Conservation (phyloP, 2,888 invertebrate genomes). For the Drosophila dives region DNA sequence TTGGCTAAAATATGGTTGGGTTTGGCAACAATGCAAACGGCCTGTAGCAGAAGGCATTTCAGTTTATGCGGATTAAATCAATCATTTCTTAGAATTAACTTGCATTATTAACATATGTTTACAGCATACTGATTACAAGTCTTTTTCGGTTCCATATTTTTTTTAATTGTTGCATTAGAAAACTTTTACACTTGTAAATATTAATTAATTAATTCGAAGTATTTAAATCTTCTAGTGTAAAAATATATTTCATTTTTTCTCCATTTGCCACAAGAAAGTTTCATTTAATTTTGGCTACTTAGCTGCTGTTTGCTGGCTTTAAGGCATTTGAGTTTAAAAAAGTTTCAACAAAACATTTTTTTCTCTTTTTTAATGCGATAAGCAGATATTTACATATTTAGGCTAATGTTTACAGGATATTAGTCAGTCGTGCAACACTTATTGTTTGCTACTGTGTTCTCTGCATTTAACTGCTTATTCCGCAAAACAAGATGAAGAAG, state of each 20-base stretch:
- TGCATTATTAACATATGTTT: neutral
- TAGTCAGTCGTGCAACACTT: neutral
- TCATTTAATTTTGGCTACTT: neutral
- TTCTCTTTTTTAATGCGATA: neutral
- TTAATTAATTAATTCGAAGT: neutral
- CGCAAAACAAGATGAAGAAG: constrained; percentile 13
- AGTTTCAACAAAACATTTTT: neutral
- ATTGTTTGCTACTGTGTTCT: constrained; percentile 48
- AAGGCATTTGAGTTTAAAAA: neutral
- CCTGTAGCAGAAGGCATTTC: neutral
- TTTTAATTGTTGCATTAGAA: neutral
- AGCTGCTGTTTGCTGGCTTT: neutral
- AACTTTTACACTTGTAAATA: neutral
- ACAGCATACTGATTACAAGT: neutral
- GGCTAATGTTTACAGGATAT: constrained; percentile 15
- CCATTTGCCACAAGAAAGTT: neutral
- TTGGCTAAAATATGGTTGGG: constrained; percentile 10
- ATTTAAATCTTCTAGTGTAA: neutral
- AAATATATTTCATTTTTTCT: neutral
- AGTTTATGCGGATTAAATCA: neutral
- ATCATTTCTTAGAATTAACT: neutral
- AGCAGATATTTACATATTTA: neutral
- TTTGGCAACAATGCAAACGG: neutral
- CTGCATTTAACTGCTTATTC: constrained; percentile 64
- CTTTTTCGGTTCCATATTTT: neutral